phyloP scores from a whole-genome alignment of 2,113 vertebrate species.

The Sinosuthora webbiana region DNA sequence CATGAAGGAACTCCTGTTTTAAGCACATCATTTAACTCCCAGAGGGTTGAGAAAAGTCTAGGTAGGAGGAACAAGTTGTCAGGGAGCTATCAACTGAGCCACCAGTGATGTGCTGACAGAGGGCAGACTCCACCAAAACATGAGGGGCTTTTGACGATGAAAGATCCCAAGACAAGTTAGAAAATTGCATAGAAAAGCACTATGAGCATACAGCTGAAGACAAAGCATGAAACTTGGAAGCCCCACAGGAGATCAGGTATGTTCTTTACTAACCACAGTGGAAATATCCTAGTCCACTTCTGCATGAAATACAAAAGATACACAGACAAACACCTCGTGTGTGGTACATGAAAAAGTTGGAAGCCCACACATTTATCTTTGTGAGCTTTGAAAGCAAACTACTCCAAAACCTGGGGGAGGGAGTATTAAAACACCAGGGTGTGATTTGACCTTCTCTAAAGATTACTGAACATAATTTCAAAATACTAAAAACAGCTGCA shows the following conservation, averaged over 20 bases:
- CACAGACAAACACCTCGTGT: background rate
- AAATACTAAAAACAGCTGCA: background rate
- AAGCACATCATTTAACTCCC: background rate
- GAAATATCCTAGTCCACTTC: background rate
- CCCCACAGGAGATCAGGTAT: background rate
- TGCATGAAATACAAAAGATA: background rate
- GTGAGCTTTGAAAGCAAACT: background rate
- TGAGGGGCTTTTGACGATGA: background rate
- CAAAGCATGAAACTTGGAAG: background rate
- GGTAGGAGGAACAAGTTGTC: background rate
- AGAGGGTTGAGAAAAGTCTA: background rate
- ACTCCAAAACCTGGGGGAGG: background rate
- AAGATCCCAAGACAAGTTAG: background rate
- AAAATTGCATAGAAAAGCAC: background rate
- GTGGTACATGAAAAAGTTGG: background rate
- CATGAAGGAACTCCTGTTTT: background rate
- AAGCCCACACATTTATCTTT: background rate
- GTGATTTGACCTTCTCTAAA: background rate
- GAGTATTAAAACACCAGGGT: background rate
- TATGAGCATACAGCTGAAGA: background rate
- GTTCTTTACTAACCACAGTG: background rate
- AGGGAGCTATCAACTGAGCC: background rate
- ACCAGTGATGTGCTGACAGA: background rate
- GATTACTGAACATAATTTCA: background rate
- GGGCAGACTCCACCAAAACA: background rate